Percentiles rank a stretch among this genome's conserved stretches.
phyloP scores from a whole-genome alignment of 2,113 vertebrate genomes.

The Phycodurus eques region DNA sequence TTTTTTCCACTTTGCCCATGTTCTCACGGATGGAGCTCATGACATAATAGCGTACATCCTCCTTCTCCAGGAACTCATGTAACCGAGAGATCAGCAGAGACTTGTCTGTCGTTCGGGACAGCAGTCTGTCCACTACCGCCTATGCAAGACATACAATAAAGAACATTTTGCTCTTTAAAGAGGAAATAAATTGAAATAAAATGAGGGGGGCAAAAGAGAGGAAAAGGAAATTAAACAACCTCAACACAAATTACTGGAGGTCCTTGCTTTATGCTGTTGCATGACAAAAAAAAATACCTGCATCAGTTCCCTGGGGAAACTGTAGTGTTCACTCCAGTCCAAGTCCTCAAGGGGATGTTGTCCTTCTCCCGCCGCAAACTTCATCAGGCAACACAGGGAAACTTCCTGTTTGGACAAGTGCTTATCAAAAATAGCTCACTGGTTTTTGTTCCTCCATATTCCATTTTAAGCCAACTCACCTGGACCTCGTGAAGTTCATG shows the following conservation, averaged over 20 bases:
- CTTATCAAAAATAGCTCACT: background rate
- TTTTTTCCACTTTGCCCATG: constrained; percentile 66
- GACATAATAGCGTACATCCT: constrained; percentile 85
- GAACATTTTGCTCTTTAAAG: background rate
- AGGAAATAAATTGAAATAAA: constrained; percentile 7
- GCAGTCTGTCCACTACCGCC: constrained; percentile 77
- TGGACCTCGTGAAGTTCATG: constrained; percentile 74
- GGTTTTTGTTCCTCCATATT: background rate
- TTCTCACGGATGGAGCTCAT: constrained; percentile 74
- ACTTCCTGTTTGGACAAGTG: constrained; percentile 72
- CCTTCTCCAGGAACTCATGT: constrained; percentile 83
- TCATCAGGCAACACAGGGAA: constrained; percentile 83
- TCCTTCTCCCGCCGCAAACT: constrained; percentile 83
- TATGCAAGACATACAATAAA: constrained; percentile 39
- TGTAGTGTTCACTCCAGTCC: constrained; percentile 81
- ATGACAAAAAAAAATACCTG: constrained; percentile 72
- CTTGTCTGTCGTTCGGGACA: constrained; percentile 72
- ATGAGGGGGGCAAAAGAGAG: background rate
- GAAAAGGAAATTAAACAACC: background rate
- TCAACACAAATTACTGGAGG: background rate
- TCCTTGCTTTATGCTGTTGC: background rate
- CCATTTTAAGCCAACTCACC: constrained; percentile 64
- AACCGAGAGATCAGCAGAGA: constrained; percentile 83
- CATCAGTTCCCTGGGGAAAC: constrained; percentile 81
- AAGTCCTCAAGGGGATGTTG: constrained; percentile 75